These are phyloP conservation scores for Eristalis tenax DNA, from an alignment of 2,888 invertebrate genomes.

Conservation along the genomic window DNA sequence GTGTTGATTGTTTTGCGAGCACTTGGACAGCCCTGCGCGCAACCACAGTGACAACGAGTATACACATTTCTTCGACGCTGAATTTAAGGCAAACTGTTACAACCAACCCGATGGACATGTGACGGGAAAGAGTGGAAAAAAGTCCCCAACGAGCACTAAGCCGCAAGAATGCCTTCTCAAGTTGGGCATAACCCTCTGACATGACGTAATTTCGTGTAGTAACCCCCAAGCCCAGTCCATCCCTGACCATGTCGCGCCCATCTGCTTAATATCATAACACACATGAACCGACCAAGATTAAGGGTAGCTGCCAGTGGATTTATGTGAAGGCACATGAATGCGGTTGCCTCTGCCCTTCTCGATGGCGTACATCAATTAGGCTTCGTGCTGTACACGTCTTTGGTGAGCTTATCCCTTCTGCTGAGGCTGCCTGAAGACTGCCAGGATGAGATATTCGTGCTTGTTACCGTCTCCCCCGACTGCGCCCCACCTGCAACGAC, in stretches of 20 bases:
- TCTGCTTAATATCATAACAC: conserved; percentile 13
- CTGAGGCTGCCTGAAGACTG: neutral
- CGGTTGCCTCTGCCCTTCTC: neutral
- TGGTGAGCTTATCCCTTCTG: conserved; percentile 23
- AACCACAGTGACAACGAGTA: neutral
- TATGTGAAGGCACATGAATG: conserved; percentile 3
- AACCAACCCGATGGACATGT: neutral
- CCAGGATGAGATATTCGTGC: neutral
- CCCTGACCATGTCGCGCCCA: neutral
- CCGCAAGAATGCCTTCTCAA: neutral
- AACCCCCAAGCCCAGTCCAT: neutral
- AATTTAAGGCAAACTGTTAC: conserved; percentile 1
- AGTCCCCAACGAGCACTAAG: neutral
- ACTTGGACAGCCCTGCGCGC: neutral
- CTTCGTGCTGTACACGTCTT: conserved; percentile 41
- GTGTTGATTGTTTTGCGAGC: neutral
- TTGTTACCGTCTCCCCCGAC: neutral
- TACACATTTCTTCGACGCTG: neutral
- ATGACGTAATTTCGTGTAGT: conserved; percentile 21
- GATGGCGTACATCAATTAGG: conserved; percentile 37
- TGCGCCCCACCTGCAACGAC: neutral
- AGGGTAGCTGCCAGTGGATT: conserved; percentile 20
- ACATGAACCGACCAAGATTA: conserved; percentile 18
- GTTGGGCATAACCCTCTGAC: neutral
- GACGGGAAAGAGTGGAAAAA: neutral